phyloP scores from a whole-genome alignment of 2,113 vertebrate species.

The Notechis scutatus region DNA sequence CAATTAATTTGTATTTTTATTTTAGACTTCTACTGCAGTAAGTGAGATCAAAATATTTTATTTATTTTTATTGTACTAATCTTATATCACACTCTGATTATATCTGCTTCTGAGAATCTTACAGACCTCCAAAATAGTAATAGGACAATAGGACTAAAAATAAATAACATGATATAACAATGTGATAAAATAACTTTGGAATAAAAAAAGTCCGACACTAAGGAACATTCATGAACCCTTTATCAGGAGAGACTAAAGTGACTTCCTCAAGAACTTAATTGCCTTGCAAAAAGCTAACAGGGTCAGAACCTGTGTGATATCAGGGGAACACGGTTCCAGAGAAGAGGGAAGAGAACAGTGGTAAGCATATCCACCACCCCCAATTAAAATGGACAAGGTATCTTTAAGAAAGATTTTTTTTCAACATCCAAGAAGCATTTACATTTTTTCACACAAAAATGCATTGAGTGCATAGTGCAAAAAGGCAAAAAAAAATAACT shows the following conservation, averaged over 20 bases:
- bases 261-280: background rate
- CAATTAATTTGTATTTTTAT: background rate
- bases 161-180: background rate
- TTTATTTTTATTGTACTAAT: background rate
- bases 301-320: background rate
- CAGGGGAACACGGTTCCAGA: background rate
- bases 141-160: background rate
- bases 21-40: background rate
- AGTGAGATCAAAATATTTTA: background rate
- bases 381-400: background rate
- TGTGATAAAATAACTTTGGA: background rate
- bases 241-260: background rate
- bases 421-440: background rate
- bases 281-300: background rate
- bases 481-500: background rate
- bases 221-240: background rate
- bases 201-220: background rate
- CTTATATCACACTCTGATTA: background rate
- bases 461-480: background rate
- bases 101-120: background rate
- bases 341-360: background rate
- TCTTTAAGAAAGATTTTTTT: background rate
- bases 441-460: background rate
- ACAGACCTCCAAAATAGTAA: background rate
- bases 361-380: too few relatives aligned